phyloP scores from a whole-genome alignment of 2,888 invertebrate genomes.

The Erebia palarica region DNA sequence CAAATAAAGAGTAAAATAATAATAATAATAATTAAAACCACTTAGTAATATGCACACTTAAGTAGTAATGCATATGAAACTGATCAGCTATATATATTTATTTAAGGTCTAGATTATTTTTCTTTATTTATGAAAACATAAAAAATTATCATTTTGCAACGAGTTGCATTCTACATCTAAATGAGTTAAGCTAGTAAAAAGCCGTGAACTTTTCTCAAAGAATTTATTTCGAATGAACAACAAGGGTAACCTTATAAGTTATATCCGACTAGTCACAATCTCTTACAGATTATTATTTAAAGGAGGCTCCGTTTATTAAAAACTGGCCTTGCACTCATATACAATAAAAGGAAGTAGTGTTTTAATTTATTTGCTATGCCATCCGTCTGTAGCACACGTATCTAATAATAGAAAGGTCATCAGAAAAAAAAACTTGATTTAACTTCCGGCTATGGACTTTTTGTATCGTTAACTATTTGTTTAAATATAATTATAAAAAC shows the following conservation, averaged over 20 bases:
- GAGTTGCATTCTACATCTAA: slow-evolving; percentile 5
- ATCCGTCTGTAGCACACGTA: slow-evolving; percentile 23
- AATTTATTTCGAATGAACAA: background rate
- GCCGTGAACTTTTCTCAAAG: slow-evolving; percentile 8
- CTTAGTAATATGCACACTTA: too few species aligned
- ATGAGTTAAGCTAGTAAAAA: background rate
- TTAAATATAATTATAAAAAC: background rate
- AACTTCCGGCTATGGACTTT: slow-evolving; percentile 34
- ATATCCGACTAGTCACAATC: background rate
- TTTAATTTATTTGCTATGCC: slow-evolving; percentile 30
- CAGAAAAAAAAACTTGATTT: slow-evolving; percentile 27
- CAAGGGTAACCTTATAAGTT: slow-evolving; percentile 5
- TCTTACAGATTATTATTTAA: slow-evolving; percentile 18
- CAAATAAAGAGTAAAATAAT: too few species aligned
- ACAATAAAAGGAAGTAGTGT: slow-evolving; percentile 39
- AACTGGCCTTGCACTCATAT: slow-evolving; percentile 28
- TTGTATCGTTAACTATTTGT: slow-evolving; percentile 9
- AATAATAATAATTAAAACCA: too few species aligned
- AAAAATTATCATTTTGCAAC: background rate
- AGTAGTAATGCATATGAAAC: too few species aligned
- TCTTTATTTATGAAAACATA: background rate
- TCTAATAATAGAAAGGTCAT: slow-evolving; percentile 37
- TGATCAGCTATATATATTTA: too few species aligned
- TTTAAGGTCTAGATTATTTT: too few species aligned
- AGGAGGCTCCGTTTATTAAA: slow-evolving; percentile 17